Percentiles rank a stretch among this genome's conserved stretches.
Conservation (phyloP, 2,113 vertebrate species). For the Pangasianodon hypophthalmus region DNA sequence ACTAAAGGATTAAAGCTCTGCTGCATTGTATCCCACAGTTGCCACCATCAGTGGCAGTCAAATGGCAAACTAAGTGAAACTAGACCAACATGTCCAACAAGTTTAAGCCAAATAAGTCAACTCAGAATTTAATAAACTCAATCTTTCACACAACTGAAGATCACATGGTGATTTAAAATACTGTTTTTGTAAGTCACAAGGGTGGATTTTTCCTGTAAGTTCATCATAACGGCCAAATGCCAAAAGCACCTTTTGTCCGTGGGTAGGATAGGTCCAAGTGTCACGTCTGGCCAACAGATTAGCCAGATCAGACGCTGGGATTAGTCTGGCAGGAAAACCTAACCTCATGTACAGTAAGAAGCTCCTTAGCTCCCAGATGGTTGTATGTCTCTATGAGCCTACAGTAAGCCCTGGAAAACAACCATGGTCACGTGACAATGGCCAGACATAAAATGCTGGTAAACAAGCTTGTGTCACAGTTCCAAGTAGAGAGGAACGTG, state of each 20-base stretch:
- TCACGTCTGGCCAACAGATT: constrained; percentile 63
- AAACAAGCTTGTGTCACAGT: constrained; percentile 43
- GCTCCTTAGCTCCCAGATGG: constrained; percentile 45
- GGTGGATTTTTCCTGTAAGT: not conserved
- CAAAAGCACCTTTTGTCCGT: not conserved
- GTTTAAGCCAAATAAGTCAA: not conserved
- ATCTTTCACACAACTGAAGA: not conserved
- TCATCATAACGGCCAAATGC: not conserved
- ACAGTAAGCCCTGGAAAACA: constrained; percentile 43
- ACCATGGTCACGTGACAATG: constrained; percentile 30
- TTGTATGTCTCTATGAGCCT: constrained; percentile 15
- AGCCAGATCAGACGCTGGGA: constrained; percentile 69
- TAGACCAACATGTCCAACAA: not conserved
- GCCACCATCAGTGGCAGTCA: not conserved
- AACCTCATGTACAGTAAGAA: constrained; percentile 25
- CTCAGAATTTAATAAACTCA: not conserved
- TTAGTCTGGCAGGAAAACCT: constrained; percentile 60
- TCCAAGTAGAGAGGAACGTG: not conserved
- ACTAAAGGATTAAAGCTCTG: not conserved
- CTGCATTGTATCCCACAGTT: not conserved
- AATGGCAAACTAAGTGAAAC: not conserved
- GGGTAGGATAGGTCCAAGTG: not conserved
- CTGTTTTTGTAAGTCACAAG: too few relatives aligned
- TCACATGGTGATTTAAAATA: not conserved
- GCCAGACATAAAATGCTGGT: constrained; percentile 28